phyloP scores from a whole-genome alignment of 2,888 invertebrate species.

The Hoplodrina blanda region DNA sequence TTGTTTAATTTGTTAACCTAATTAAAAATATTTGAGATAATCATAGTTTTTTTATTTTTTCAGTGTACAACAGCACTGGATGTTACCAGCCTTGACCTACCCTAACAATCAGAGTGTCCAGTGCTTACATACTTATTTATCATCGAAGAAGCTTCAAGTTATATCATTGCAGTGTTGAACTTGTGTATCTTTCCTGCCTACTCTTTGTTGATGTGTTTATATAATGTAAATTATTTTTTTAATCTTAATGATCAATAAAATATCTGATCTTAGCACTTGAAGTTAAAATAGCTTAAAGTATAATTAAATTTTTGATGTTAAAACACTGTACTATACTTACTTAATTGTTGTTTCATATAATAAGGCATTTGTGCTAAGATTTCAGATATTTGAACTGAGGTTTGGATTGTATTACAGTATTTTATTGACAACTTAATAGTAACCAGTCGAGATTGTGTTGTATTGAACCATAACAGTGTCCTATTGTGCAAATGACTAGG shows the following conservation, averaged over 20 bases:
- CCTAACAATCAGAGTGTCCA: constrained; percentile 73
- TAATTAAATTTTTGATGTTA: constrained; percentile 62
- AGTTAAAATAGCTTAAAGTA: constrained; percentile 59
- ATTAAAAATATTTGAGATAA: constrained; percentile 57
- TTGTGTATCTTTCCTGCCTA: constrained; percentile 76
- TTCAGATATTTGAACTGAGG: constrained; percentile 73
- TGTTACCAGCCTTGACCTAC: constrained; percentile 78
- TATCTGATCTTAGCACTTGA: constrained; percentile 82
- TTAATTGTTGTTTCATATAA: constrained; percentile 60
- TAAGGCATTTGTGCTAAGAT: constrained; percentile 80
- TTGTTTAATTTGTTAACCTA: constrained; percentile 15
- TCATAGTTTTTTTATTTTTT: constrained; percentile 75
- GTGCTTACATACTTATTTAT: constrained; percentile 78
- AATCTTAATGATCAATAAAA: constrained; percentile 71
- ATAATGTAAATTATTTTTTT: constrained; percentile 69
- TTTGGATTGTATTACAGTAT: constrained; percentile 85
- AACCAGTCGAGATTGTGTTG: constrained; percentile 79
- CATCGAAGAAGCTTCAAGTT: constrained; percentile 78
- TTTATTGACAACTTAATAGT: constrained; percentile 78
- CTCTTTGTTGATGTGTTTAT: constrained; percentile 72
- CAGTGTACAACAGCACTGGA: constrained; percentile 87
- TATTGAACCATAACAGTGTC: constrained; percentile 77
- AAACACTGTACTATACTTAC: constrained; percentile 47
- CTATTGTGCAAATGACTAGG: constrained; percentile 80
- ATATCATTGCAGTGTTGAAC: constrained; percentile 76